Base-by-base conservation (phyloP, 1,140 invertebrate species). In the Megathymus violae region DNA sequence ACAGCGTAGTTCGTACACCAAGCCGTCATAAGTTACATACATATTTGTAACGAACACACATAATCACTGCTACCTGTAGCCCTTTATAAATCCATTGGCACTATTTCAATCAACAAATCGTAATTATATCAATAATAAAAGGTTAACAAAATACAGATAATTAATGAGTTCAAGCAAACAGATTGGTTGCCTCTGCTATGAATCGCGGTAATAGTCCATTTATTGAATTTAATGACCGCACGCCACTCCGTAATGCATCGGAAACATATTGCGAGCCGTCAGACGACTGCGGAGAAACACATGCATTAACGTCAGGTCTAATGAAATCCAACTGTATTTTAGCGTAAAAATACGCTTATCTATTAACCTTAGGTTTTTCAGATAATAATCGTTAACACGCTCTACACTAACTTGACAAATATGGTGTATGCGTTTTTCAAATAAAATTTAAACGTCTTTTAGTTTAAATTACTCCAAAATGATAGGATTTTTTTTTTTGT, bases 121-220 rank as follows among this genome's bases (percentile, higher is more conserved):
- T 31, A 31, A 31, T 31, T 31, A 31, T 31, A 31, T 4, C 27
- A 9, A 7, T 31, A 31, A 31, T 22, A 22, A 22, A 22, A 22
- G 9, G 27, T 31, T 7, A 31, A 31, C 9, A 31, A 31, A 31
- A 31, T 31, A 4, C 3, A 31, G 27, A 9, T 9, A 31, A 31
- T 31, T 48, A 31, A 48, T 48, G 46, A 48, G 22, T 34, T 14
- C 25, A 48, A 10, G 31, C 46, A 48, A 48, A 48, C 14, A 48
- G 25, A 48, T 48, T 48, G 22, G 25, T 31, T 31, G 25, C 25
- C 25, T n/a, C 16, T 13, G 31, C 47, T 50, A 50, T 50, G 47
- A 50, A 50, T 50, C 47, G 47, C 22, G 14, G 47, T 50, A 50
- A 50, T 50, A 27, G 47, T 50, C 31, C 47, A 50, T 50, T 50